Evolutionary conservation across 2,797 vertebrate species (phyloP), one percentile per base, ranked within the genome.

Genomic region (Sebastes steindachneri): DNA sequence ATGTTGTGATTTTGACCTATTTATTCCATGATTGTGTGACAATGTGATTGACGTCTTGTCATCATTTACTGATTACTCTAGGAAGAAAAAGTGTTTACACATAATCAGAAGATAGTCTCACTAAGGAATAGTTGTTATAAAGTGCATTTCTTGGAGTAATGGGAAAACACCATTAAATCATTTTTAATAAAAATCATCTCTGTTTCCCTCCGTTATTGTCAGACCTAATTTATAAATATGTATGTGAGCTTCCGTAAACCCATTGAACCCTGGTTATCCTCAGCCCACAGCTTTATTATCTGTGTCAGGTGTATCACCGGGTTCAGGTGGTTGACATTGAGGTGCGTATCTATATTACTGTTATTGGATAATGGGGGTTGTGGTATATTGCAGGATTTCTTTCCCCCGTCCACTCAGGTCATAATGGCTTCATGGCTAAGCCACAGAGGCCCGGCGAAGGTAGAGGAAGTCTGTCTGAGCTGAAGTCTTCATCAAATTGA

Each of bases 401-500:
- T 65, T 25, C 7, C 26, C 57, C n/a, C 23, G 6, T 71, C 82
- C 73, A 33, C 53, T 79, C 35, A 60, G 80, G 79, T 86, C 76
- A 66, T 75, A 65, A 87, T 51, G 59, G 28, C 71, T 81, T 80
- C 55, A 28, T 9, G 51, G 81, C 25, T 84, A 66, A 82, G 68
- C 79, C 59, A 9, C 51, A 26, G 68, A 80, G 71, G 73, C 71
- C 73, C 59, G 2, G 75, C 63, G 54, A 62, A 79, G 66, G 72
- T 70, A 63, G 31, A 71, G 37, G 31, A 84, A 79, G 80, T 77
- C 64, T 68, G 70, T 75, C 71, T 77, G 72, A 78, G 75, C 73
- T 75, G 69, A 84, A 75, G 86, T 87, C 87, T 87, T 90, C 80
- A 82, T 91, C 83, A 87, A 79, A 87, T 73, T 85, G 69, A 79